phyloP scores from a whole-genome alignment of 2,113 vertebrate genomes.

The Tylochromis polylepis region DNA sequence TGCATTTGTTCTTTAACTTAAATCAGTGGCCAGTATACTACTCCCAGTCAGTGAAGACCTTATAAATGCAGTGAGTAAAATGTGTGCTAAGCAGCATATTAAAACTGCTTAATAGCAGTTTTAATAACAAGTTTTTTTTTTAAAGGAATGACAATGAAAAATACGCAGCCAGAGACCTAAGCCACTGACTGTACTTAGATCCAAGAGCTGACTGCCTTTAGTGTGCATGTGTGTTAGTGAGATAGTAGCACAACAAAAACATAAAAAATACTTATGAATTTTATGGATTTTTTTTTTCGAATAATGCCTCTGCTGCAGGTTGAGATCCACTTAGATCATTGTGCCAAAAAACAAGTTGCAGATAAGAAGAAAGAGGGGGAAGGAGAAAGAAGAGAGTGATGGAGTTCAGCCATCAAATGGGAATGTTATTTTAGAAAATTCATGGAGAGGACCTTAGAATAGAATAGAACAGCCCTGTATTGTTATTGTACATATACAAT shows the following conservation, averaged over 20 bases:
- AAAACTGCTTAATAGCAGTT: too few species aligned
- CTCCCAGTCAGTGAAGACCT: not conserved
- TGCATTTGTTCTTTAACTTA: not conserved
- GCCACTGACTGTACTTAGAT: not conserved
- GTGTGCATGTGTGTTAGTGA: not conserved
- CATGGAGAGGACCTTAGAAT: not conserved
- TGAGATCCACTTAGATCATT: not conserved
- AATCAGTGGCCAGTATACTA: not conserved
- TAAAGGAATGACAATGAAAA: not conserved
- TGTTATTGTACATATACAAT: not conserved
- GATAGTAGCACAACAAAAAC: not conserved
- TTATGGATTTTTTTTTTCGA: conserved; percentile 1
- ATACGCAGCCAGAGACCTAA: not conserved
- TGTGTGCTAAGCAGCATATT: not conserved
- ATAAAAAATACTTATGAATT: conserved; percentile 29
- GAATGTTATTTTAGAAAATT: not conserved
- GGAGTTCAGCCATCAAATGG: not conserved
- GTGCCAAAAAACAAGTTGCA: not conserved
- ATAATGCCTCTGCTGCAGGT: conserved; percentile 26
- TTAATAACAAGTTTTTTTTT: not conserved
- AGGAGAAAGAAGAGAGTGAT: not conserved
- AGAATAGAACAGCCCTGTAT: not conserved
- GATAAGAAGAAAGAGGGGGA: not conserved
- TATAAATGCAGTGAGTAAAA: not conserved
- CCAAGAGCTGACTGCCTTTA: not conserved